A percentile compares a stretch with the other conserved stretches of the same genome.
Evolutionary conservation across 2,113 vertebrate species (phyloP).

Genomic region (Astur gentilis): DNA sequence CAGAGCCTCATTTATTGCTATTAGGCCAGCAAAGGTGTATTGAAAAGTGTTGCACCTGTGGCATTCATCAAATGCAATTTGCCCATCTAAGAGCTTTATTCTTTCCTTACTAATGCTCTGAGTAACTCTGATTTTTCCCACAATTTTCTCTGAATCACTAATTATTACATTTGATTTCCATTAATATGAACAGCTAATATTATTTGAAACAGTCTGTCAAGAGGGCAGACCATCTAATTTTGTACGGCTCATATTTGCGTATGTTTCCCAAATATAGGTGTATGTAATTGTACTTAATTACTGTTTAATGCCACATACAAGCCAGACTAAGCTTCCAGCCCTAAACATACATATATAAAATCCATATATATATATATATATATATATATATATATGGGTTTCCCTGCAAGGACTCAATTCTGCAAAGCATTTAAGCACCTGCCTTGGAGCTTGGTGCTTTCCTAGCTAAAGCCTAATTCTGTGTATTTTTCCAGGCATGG

Average conservation of each 20-base stretch:
- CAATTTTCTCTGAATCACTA: neutral
- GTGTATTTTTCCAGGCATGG: neutral
- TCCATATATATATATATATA: too few species aligned
- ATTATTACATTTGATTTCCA: constrained; percentile 13
- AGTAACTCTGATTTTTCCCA: neutral
- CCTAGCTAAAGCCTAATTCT: neutral
- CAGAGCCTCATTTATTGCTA: constrained; percentile 12
- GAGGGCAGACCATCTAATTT: neutral
- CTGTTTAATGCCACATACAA: neutral
- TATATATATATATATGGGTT: neutral
- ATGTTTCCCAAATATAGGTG: neutral
- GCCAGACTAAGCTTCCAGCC: neutral
- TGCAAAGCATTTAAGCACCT: neutral
- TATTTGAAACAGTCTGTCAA: neutral
- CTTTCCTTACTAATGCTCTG: neutral
- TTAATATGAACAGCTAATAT: neutral
- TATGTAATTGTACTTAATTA: neutral
- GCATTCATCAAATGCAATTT: constrained; percentile 39
- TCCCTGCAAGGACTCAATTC: neutral
- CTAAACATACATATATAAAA: neutral
- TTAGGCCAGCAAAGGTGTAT: constrained; percentile 13
- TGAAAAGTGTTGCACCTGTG: constrained; percentile 16
- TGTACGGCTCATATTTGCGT: neutral
- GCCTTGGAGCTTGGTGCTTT: neutral
- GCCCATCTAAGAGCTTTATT: constrained; percentile 7